phyloP scores from a whole-genome alignment of 2,113 vertebrate species.

The Mustela nigripes region DNA sequence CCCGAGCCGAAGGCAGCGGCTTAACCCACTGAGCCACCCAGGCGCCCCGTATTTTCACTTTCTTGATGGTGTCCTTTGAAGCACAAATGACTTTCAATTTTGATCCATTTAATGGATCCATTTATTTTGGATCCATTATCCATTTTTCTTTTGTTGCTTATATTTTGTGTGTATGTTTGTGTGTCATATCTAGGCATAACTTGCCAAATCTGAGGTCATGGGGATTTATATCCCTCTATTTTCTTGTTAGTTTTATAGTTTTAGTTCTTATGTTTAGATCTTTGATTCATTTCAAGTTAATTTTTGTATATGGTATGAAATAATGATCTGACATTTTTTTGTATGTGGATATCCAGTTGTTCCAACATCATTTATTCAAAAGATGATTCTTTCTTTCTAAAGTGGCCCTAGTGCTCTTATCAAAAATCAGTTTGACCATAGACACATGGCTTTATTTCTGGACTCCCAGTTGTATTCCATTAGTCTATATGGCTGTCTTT shows the following conservation, averaged over 20 bases:
- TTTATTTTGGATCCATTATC: not conserved
- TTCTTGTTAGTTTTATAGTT: not conserved
- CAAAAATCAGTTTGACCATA: not conserved
- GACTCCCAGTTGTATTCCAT: not conserved
- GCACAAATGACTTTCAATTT: not conserved
- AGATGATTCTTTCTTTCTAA: not conserved
- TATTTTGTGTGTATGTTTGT: not conserved
- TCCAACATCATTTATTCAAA: not conserved
- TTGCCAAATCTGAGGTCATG: not conserved
- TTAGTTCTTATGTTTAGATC: not conserved
- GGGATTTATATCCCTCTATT: not conserved
- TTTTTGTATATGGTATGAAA: not conserved
- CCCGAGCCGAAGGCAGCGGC: too few relatives aligned
- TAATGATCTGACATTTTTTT: not conserved
- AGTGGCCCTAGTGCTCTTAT: not conserved
- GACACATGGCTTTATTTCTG: not conserved
- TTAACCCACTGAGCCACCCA: too few relatives aligned
- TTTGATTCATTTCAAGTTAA: not conserved
- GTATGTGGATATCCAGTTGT: not conserved
- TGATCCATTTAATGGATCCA: not conserved
- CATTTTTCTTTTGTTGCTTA: not conserved
- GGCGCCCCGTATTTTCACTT: not conserved
- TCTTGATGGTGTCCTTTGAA: not conserved
- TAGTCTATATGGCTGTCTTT: not conserved
- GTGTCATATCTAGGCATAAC: not conserved